These are phyloP conservation scores for Cyrtorhinus lividipennis DNA, from an alignment of 1,140 invertebrate genomes.

Conservation along the genomic window DNA sequence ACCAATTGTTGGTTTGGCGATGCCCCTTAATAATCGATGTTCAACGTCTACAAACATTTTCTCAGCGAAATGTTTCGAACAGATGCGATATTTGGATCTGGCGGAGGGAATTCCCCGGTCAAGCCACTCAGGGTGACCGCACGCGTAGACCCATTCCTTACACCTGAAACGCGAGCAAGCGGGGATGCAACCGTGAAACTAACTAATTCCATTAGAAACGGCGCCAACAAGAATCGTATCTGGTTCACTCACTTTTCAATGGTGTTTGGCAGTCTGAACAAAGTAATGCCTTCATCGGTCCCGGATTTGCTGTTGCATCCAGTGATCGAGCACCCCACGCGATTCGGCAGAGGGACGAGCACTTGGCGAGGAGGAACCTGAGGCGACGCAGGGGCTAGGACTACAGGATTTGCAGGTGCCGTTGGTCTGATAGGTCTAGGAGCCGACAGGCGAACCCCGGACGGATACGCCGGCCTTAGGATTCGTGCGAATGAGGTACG, in stretches of 20 bases:
- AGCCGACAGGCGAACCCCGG: not conserved
- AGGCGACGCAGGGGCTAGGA: not conserved
- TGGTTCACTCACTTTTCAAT: not conserved
- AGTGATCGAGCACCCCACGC: not conserved
- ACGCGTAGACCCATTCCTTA: not conserved
- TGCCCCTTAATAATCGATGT: not conserved
- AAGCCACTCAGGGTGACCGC: not conserved
- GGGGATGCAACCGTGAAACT: not conserved
- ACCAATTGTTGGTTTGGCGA: not conserved
- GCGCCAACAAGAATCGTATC: too few species aligned
- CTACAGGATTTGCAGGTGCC: not conserved
- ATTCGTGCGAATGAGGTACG: too few species aligned
- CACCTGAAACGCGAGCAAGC: not conserved
- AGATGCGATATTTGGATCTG: not conserved
- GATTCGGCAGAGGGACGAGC: not conserved
- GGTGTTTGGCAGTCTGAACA: not conserved
- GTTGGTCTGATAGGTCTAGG: not conserved
- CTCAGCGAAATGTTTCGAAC: not conserved
- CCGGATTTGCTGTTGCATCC: not conserved
- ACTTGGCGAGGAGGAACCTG: not conserved
- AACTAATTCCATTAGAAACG: not conserved
- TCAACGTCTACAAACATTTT: not conserved
- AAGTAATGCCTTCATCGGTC: not conserved
- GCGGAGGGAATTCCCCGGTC: not conserved
- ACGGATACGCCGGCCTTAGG: too few species aligned